Base-by-base conservation (phyloP, 2,888 invertebrate genomes). In the Plagodis dolabraria region DNA sequence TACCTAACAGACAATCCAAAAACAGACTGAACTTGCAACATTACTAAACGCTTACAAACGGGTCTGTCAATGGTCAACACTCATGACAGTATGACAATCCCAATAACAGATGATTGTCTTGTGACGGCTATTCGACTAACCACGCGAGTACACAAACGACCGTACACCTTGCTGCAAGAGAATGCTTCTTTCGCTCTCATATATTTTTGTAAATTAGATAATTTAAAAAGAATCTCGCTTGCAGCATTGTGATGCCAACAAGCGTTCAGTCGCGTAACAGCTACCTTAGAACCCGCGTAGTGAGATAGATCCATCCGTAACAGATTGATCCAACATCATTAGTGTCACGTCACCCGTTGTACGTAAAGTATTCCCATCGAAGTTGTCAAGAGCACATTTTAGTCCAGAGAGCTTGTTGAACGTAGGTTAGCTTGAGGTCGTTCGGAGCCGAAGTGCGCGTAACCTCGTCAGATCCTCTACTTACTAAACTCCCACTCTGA, bases 11-110 rank as follows among this genome's bases (percentile, higher is more conserved):
- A 92, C 89, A 89, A 91, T 75, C 88, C 90, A 91, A 81, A 87
- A 91, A 92, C 92, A 92, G 84, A 92, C 91, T 90, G 86, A 87
- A 92, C 91, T 91, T 86, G 89, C 90, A 89, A 92, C 91, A 92
- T 89, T 88, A 92, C 92, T 89, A 86, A 92, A 90, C 92, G 92
- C 92, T 88, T 87, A 86, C 85, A 79, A 84, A 82, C 82, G 85
- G 85, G 86, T 82, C 85, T 83, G 90, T 86, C 87, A 82, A 84
- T 86, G 86, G 88, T 83, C 83, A 86, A 87, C 89, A 91, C 89
- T 89, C 85, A 88, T 83, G 88, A 86, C 86, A 87, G 79, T 82
- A 83, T 77, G 86, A 85, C 86, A 85, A 86, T 85, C 83, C 82
- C 77, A 82, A 72, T 88, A 89, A 86, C 85, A 83, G 76, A 84